phyloP scores from a whole-genome alignment of 2,113 vertebrate species.

The Bambusicola thoracicus region DNA sequence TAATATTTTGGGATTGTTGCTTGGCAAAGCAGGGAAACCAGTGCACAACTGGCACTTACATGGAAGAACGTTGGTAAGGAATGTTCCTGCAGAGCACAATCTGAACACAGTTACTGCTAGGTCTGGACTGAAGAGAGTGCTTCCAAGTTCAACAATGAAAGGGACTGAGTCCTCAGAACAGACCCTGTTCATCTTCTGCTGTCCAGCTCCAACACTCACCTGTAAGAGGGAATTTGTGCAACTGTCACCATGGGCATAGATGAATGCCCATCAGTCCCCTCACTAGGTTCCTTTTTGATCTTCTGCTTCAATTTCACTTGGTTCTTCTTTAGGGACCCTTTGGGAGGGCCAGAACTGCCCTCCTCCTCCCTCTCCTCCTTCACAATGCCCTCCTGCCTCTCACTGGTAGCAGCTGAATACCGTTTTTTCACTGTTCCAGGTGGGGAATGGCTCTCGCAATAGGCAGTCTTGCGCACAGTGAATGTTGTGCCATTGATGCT shows the following conservation, averaged over 20 bases:
- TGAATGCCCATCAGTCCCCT: constrained; percentile 54
- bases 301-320: constrained; percentile 86
- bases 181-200: neutral
- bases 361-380: constrained; percentile 78
- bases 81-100: neutral
- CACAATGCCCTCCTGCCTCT: constrained; percentile 75
- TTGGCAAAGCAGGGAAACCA: neutral
- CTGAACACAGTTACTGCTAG: neutral
- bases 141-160: neutral
- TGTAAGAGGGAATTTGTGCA: constrained; percentile 89
- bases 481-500: constrained; percentile 92
- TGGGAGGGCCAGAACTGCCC: constrained; percentile 24
- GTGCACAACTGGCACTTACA: neutral
- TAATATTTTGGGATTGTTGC: neutral
- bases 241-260: constrained; percentile 82
- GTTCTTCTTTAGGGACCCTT: constrained; percentile 79
- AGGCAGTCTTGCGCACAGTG: constrained; percentile 96
- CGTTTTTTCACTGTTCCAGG: constrained; percentile 69
- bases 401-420: neutral
- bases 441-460: constrained; percentile 91
- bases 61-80: neutral
- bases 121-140: neutral
- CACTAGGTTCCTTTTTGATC: constrained; percentile 83
- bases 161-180: neutral
- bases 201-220: constrained; percentile 76